Percentiles rank a stretch among this genome's conserved stretches.
phyloP scores from a whole-genome alignment of 2,888 invertebrate genomes.

The Agrotis puta region DNA sequence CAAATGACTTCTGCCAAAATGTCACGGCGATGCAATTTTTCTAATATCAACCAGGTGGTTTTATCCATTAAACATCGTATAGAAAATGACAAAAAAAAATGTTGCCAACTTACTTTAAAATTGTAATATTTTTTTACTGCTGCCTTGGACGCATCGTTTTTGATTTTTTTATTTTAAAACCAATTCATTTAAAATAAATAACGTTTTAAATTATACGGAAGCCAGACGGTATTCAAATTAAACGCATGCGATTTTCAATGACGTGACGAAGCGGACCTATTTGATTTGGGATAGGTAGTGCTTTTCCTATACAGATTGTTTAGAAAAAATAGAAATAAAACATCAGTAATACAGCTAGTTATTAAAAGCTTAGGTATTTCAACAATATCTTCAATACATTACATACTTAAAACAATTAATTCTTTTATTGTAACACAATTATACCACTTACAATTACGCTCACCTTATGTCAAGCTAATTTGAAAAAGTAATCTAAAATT shows the following conservation, averaged over 20 bases:
- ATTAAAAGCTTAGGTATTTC: neutral
- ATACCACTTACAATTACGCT: neutral
- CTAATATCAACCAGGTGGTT: conserved; percentile 86
- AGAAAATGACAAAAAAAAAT: conserved; percentile 74
- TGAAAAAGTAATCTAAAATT: neutral
- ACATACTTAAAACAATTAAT: no score
- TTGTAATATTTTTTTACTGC: conserved; percentile 66
- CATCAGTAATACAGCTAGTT: neutral
- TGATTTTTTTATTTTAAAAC: conserved; percentile 59
- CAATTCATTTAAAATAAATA: conserved; percentile 51
- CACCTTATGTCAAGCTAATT: neutral
- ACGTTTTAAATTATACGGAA: conserved; percentile 41
- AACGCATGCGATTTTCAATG: conserved; percentile 6
- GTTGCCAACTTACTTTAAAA: conserved; percentile 69
- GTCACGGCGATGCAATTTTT: conserved; percentile 86
- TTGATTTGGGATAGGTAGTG: neutral
- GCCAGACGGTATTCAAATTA: conserved; percentile 43
- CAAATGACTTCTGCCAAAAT: conserved; percentile 86
- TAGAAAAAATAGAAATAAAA: neutral
- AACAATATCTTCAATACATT: neutral
- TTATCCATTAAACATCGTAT: conserved; percentile 87
- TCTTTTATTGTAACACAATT: no score
- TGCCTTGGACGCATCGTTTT: conserved; percentile 47
- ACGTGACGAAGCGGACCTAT: neutral
- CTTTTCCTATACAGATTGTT: neutral